Base-by-base conservation (phyloP, 2,113 vertebrate genomes). In the Deroptyus accipitrinus region DNA sequence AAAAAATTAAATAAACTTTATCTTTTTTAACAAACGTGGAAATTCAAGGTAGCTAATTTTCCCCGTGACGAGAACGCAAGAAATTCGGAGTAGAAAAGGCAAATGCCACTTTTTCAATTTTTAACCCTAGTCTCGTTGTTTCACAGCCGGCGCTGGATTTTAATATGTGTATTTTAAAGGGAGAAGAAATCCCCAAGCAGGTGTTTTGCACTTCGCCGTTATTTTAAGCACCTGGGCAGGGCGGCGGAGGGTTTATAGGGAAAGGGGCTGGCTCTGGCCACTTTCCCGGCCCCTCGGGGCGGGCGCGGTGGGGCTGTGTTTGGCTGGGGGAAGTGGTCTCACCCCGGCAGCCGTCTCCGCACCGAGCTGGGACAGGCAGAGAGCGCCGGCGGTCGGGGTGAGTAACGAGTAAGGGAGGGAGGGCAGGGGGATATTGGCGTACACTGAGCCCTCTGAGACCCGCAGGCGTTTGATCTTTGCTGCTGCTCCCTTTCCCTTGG, bases 281-380 rank as follows among this genome's bases (percentile, higher is more conserved):
- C 6, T 59, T 59, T 59, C 6, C 4, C 81, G 48, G 73, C 2
- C 72, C 72, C n/a, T 20, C 37, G 87, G 64, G 84, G 10, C 3
- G 28, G 67, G 63, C 17, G 39, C 64, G 57, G 27, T 1, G 48
- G 54, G 57, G 39, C 23, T 4, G 7, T 23, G 23, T 37, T 9
- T 76, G 18, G 42, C 19, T 3, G 16, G 28, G 76, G 63, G 76
- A 24, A 10, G 3, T 67, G 70, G 49, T 16, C 97, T 85, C 92
- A 95, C 98, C 93, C 96, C 97, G 90, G 98, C 98, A 99, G 98
- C 99, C 98, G 98, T 98, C 98, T 97, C 78, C 6, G 68, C 33
- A 51, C 37, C 33, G 86, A 72, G 51, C 84, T 31, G 77, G 95
- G 96, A 97, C 98, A 98, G 98, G 98, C 98, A 98, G 97, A 69